Conservation (phyloP, 2,797 vertebrate species). For the Etheostoma perlongum region DNA sequence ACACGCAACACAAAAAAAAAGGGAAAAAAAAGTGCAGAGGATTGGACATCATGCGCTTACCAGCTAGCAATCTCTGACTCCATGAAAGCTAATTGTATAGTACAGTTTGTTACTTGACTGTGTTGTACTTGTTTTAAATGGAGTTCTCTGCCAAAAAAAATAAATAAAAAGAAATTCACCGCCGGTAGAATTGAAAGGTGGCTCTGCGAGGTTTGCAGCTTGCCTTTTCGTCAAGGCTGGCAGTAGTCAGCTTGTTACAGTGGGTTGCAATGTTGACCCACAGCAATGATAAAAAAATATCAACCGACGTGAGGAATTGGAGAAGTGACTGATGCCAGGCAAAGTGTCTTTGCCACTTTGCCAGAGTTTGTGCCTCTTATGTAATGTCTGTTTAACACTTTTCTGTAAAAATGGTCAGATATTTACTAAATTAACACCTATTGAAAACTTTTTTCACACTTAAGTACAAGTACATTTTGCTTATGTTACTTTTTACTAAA, state of each 20-base stretch:
- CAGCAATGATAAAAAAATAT: background rate
- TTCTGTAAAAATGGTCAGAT: background rate
- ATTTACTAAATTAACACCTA: background rate
- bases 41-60: background rate
- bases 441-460: no score
- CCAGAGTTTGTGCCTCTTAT: background rate
- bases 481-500: no score
- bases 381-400: background rate
- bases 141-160: background rate
- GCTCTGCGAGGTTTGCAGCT: slow-evolving; percentile 6
- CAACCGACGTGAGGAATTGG: background rate
- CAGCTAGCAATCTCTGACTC: no score
- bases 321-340: background rate
- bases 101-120: background rate
- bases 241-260: background rate
- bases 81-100: no score
- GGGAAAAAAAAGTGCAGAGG: background rate
- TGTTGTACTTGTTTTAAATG: background rate
- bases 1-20: background rate
- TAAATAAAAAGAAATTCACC: background rate
- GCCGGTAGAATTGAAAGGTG: background rate
- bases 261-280: background rate
- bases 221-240: background rate
- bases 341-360: no score
- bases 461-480: no score